These are phyloP conservation scores for Pristionchus maxplancki DNA, from an alignment of 2,888 invertebrate genomes.

Conservation along the genomic window DNA sequence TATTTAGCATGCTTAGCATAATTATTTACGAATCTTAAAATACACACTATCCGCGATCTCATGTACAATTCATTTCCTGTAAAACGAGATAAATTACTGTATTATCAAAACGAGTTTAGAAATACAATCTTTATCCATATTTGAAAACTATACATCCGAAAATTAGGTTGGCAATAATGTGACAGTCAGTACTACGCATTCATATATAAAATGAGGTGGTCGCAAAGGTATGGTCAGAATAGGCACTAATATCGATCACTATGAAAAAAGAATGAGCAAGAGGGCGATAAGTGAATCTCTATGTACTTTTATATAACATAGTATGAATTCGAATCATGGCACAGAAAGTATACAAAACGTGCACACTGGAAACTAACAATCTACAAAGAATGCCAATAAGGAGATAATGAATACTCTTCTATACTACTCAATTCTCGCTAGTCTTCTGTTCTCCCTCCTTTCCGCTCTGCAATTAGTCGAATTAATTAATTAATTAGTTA, in stretches of 20 bases:
- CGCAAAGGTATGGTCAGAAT: not conserved
- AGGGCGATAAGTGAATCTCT: not conserved
- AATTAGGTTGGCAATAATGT: not conserved
- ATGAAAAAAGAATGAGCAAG: not conserved
- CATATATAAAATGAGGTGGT: not conserved
- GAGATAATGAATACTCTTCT: not conserved
- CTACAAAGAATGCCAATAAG: not conserved
- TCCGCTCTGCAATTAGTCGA: not conserved
- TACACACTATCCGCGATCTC: not conserved
- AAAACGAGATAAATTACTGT: conserved; percentile 17
- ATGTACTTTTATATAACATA: not conserved
- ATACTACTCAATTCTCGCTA: not conserved
- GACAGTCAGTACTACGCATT: not conserved
- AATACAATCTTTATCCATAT: too few relatives aligned
- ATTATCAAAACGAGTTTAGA: not conserved
- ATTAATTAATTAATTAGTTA: not conserved
- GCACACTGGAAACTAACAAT: not conserved
- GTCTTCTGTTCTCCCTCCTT: not conserved
- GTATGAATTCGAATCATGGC: not conserved
- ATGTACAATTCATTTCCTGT: not conserved
- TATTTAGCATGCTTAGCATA: not conserved
- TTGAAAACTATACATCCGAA: too few relatives aligned
- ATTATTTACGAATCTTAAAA: not conserved
- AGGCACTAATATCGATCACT: not conserved
- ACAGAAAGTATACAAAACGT: not conserved